phyloP scores from a whole-genome alignment of 2,797 vertebrate species.

The Ambastaia sidthimunki region DNA sequence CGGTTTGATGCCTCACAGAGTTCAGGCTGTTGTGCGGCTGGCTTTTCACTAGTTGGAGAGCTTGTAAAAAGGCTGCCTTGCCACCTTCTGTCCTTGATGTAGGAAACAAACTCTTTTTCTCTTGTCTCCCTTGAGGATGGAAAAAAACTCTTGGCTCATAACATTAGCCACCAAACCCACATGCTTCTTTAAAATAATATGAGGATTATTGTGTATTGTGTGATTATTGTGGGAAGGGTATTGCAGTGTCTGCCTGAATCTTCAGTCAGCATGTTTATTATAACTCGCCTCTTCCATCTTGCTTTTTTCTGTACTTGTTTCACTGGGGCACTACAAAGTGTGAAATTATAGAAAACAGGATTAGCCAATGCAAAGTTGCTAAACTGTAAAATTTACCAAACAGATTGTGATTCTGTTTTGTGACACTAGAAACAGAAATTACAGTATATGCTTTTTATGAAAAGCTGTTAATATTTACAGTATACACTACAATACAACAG shows the following conservation, averaged over 20 bases:
- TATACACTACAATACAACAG: too few species aligned
- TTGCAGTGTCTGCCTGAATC: conserved; percentile 1
- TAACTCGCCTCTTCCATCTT: neutral
- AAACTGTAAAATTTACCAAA: neutral
- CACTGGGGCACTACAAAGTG: neutral
- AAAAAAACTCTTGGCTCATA: neutral
- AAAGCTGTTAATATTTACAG: too few species aligned
- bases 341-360: neutral
- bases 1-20: conserved; percentile 40
- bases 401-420: neutral
- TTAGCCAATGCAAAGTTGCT: neutral
- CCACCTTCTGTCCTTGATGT: conserved; percentile 17
- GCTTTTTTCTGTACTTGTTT: neutral
- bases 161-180: neutral
- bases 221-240: neutral
- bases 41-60: conserved; percentile 9
- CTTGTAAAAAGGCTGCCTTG: conserved; percentile 17
- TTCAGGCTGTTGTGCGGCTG: neutral
- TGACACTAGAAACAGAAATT: neutral
- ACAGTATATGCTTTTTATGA: neutral
- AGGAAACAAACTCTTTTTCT: neutral
- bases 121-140: neutral
- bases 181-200: neutral
- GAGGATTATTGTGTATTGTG: conserved; percentile 1
- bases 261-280: neutral